Conservation (phyloP, 2,888 invertebrate species). For the Lissocephala sabroskyi region DNA sequence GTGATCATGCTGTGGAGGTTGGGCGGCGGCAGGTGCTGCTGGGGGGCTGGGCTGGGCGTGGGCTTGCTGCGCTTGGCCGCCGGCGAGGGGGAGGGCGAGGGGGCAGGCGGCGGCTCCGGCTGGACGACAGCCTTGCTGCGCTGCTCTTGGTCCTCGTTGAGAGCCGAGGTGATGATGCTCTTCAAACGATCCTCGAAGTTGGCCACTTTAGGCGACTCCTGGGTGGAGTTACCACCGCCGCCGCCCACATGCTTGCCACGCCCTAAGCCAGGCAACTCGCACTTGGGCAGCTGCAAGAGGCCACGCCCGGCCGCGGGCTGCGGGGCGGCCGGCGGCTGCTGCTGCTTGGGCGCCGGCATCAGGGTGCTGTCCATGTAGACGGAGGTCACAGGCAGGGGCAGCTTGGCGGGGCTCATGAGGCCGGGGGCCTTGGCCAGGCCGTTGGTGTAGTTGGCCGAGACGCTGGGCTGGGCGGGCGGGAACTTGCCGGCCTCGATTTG, state of each 20-base stretch:
- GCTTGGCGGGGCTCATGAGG: not conserved
- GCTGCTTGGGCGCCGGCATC: conserved; percentile 71
- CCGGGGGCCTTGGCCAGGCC: not conserved
- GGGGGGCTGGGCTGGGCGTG: conserved; percentile 10
- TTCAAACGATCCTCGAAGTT: conserved; percentile 93
- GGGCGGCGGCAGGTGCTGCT: conserved; percentile 67
- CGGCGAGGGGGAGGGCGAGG: conserved; percentile 44
- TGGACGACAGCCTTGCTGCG: conserved; percentile 64
- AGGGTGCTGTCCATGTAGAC: conserved; percentile 64
- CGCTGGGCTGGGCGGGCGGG: conserved; percentile 27
- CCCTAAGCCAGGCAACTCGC: conserved; percentile 54
- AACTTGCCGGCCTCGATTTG: conserved; percentile 90
- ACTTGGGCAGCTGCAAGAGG: conserved; percentile 56
- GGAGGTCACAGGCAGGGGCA: conserved; percentile 13
- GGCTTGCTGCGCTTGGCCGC: conserved; percentile 65
- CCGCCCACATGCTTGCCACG: not conserved
- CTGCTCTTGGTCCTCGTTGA: conserved; percentile 85
- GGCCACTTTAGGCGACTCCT: conserved; percentile 86
- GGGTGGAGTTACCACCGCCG: conserved; percentile 41
- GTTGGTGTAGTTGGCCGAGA: conserved; percentile 12
- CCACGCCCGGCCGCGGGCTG: conserved; percentile 5
- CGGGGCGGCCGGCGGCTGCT: conserved; percentile 37
- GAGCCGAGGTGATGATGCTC: conserved; percentile 87
- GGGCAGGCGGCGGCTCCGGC: conserved; percentile 22
- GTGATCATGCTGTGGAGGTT: conserved; percentile 69